Percentiles rank a stretch among this genome's conserved stretches.
Conservation (phyloP, 2,797 vertebrate species). For the Sphaeramia orbicularis region DNA sequence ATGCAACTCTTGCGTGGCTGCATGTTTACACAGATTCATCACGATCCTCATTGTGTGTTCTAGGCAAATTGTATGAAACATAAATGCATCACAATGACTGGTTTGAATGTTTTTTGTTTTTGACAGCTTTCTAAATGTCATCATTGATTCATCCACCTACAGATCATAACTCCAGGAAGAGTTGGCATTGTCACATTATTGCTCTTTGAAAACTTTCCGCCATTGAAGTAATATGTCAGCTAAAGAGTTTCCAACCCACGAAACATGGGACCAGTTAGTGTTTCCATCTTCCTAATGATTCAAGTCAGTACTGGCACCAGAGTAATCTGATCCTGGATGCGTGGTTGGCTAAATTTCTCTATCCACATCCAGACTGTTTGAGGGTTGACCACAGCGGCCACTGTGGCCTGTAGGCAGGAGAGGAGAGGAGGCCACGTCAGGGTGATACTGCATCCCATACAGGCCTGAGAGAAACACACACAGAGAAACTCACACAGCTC, state of each 20-base stretch:
- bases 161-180: constrained; percentile 11
- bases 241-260: constrained; percentile 63
- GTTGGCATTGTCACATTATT: constrained; percentile 33
- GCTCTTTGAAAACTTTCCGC: constrained; percentile 48
- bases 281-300: constrained; percentile 61
- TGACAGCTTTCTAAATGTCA: constrained; percentile 11
- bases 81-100: not conserved
- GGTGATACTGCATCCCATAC: constrained; percentile 45
- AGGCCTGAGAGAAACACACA: constrained; percentile 17
- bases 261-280: constrained; percentile 55
- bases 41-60: constrained; percentile 41
- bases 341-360: constrained; percentile 64
- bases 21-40: constrained; percentile 42
- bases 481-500: constrained; percentile 24
- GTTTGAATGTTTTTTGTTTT: constrained; percentile 18
- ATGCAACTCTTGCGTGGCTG: constrained; percentile 23
- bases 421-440: constrained; percentile 63
- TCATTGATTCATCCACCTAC: constrained; percentile 1
- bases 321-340: constrained; percentile 63
- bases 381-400: constrained; percentile 68
- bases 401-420: constrained; percentile 58
- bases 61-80: constrained; percentile 30
- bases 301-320: constrained; percentile 55
- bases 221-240: constrained; percentile 32
- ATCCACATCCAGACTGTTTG: constrained; percentile 69